Base-by-base conservation (phyloP, 2,888 invertebrate genomes). In the Exephanes ischioxanthus region DNA sequence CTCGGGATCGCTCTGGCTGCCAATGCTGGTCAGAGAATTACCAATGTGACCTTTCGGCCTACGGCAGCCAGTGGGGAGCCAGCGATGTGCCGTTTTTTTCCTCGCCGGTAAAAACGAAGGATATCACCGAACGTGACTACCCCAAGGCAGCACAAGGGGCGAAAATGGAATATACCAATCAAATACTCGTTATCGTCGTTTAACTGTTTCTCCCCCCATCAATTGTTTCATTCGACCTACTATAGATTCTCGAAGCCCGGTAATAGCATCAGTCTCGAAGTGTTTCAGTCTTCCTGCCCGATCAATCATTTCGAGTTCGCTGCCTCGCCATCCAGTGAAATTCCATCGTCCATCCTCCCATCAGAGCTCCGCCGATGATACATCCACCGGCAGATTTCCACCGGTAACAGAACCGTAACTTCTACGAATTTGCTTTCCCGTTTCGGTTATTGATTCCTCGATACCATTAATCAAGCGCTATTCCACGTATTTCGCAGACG, bases 301-400 rank as follows among this genome's bases (percentile, higher is more conserved):
- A 90, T 90, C 90, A 89, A 90, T 90, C 90, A 90, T 90, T 88
- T 85, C 86, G 89, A 86, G 86, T 87, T 89, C 79, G 86, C 86
- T n/a, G 14, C 22, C 22, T 58, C 58, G 26, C 58, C 58, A 48
- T 41, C 51, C 58, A 45, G 73, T 4, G 45, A 41, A n/a, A 45
- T 73, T 73, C 41, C 61, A 73, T 45, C 73, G 75, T 51, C 63
- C 33, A 33, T 63, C 61, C 37, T 75, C 45, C 75, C 26, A 26
- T 26, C 26, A 9, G 26, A 22, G 58, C 58, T 22, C 58, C 3
- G 16, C 26, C 58, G 22, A 22, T 26, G 58, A 58, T 58, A 58
- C 58, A 22, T 22, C 11, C 58, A 26, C 26, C 58, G 26, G 11
- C 22, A 22, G 58, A 26, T 58, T 26, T 26, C 58, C 26, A 14